These are phyloP conservation scores for Drosophila ohnishii DNA, from an alignment of 1,140 invertebrate species.

Conservation along the genomic window DNA sequence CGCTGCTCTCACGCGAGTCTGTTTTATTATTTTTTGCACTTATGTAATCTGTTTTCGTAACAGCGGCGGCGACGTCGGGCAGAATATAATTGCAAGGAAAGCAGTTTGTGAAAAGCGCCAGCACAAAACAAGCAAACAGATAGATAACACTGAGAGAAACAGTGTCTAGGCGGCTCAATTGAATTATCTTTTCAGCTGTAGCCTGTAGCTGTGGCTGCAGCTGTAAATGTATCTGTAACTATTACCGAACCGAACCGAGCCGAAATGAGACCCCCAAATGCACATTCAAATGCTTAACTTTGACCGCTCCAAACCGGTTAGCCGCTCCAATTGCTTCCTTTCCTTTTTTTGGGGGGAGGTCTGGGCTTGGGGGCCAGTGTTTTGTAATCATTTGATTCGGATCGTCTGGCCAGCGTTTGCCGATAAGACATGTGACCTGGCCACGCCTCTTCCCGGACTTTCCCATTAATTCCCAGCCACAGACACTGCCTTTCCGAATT, in stretches of 20 bases:
- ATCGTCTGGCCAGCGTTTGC: constrained; percentile 17
- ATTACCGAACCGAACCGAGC: neutral
- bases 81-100: constrained; percentile 67
- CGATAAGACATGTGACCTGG: constrained; percentile 43
- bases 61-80: constrained; percentile 49
- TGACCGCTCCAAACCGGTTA: constrained; percentile 63
- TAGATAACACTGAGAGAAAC: constrained; percentile 55
- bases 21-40: constrained; percentile 53
- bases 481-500: constrained; percentile 9
- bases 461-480: constrained; percentile 18
- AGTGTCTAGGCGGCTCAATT: constrained; percentile 37
- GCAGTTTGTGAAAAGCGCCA: constrained; percentile 48
- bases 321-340: constrained; percentile 19
- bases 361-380: constrained; percentile 27
- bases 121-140: constrained; percentile 52
- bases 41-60: constrained; percentile 81
- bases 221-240: constrained; percentile 27
- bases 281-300: constrained; percentile 48
- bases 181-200: constrained; percentile 29
- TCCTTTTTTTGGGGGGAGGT: neutral
- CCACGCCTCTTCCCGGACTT: constrained; percentile 28
- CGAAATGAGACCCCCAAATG: neutral
- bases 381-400: constrained; percentile 39
- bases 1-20: constrained; percentile 52
- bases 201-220: constrained; percentile 4